phyloP scores from a whole-genome alignment of 2,888 invertebrate genomes.

The Epinotia nisella region DNA sequence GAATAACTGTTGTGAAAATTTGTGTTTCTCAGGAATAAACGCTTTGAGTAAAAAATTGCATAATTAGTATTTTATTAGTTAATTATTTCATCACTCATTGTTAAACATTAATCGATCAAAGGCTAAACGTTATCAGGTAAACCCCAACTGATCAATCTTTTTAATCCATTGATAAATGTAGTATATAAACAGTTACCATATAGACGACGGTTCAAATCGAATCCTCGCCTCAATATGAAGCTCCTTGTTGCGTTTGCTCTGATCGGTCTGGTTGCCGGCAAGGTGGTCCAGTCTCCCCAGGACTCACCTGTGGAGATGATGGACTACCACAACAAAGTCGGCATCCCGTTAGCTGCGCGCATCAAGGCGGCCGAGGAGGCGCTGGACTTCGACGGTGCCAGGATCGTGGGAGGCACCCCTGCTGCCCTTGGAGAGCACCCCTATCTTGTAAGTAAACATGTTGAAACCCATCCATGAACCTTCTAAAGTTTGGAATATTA shows the following conservation, averaged over 20 bases:
- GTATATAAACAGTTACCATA: neutral
- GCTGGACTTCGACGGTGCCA: constrained; percentile 34
- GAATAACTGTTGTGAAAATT: too few relatives aligned
- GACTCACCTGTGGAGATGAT: constrained; percentile 9
- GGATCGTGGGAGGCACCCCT: constrained; percentile 45
- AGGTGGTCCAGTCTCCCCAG: constrained; percentile 15
- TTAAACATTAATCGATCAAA: neutral
- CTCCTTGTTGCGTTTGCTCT: constrained; percentile 35
- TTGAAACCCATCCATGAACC: neutral
- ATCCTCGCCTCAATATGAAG: constrained; percentile 31
- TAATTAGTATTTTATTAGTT: too few relatives aligned
- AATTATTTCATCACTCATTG: too few relatives aligned
- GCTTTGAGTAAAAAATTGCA: too few relatives aligned
- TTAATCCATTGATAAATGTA: constrained; percentile 1
- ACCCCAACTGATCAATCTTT: neutral
- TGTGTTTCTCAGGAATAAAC: too few relatives aligned
- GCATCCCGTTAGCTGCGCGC: constrained; percentile 44
- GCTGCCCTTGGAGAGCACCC: constrained; percentile 23
- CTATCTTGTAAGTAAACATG: constrained; percentile 47
- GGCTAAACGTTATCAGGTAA: neutral
- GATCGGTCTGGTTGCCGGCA: constrained; percentile 30
- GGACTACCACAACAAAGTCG: constrained; percentile 44
- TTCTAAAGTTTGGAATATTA: too few relatives aligned
- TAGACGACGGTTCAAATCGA: neutral
- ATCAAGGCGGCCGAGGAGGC: constrained; percentile 46